These are phyloP conservation scores for Urocitellus parryii DNA, from an alignment of 2,113 vertebrate species.

Conservation along the genomic window DNA sequence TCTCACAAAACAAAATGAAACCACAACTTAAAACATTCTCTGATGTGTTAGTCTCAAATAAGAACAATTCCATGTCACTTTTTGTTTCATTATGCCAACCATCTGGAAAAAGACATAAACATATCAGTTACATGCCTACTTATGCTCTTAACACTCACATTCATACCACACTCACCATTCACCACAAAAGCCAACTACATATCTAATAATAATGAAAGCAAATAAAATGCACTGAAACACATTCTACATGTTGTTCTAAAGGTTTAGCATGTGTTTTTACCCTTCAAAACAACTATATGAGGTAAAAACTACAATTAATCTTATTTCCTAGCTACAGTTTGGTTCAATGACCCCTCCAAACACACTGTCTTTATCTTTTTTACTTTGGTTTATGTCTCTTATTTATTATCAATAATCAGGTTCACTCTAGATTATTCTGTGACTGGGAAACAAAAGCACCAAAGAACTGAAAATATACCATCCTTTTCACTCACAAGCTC, in stretches of 20 bases:
- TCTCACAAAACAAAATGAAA: neutral
- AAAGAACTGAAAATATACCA: neutral
- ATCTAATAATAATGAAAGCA: neutral
- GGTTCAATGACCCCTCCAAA: neutral
- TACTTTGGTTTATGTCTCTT: neutral
- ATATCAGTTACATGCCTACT: neutral
- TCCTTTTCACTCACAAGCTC: neutral
- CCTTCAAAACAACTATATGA: neutral
- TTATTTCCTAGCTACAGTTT: neutral
- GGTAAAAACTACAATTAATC: neutral
- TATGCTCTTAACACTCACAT: neutral
- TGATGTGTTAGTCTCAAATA: neutral
- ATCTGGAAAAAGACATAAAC: neutral
- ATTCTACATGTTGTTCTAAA: neutral
- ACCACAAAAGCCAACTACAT: neutral
- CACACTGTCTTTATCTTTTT: neutral
- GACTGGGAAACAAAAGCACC: neutral
- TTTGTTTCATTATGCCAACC: neutral
- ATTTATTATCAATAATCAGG: slow-evolving; percentile 38
- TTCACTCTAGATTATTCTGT: neutral
- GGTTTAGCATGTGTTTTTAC: neutral
- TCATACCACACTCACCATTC: neutral
- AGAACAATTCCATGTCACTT: neutral
- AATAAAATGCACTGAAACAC: neutral
- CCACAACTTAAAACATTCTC: neutral